phyloP scores from a whole-genome alignment of 2,113 vertebrate genomes.

The Aegotheles bennettii region DNA sequence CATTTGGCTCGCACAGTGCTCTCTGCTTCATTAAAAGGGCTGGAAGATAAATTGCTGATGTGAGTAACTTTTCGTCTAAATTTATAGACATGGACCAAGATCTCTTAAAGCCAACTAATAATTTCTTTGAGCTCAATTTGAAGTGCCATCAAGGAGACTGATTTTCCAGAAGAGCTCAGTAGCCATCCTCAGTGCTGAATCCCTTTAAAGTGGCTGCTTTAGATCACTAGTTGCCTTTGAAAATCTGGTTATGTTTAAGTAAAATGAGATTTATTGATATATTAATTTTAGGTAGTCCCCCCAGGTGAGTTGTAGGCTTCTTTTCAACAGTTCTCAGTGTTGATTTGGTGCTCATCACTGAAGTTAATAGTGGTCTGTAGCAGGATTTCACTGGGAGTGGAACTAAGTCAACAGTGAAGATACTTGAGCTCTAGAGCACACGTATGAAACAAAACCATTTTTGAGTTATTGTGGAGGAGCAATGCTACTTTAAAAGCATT shows the following conservation, averaged over 20 bases:
- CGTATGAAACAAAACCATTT: neutral
- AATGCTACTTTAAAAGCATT: neutral
- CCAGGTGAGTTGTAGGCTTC: neutral
- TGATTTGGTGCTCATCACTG: neutral
- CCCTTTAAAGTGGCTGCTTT: neutral
- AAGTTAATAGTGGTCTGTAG: neutral
- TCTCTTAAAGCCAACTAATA: neutral
- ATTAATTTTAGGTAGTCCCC: neutral
- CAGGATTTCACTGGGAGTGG: neutral
- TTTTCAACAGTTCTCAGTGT: rapidly evolving
- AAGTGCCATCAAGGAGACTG: neutral
- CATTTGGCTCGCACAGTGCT: neutral
- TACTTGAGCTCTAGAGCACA: neutral
- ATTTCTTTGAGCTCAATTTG: neutral
- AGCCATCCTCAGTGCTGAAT: neutral
- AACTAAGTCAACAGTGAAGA: neutral
- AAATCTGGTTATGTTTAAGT: neutral
- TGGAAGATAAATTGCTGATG: neutral
- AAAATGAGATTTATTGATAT: neutral
- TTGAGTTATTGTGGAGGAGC: neutral
- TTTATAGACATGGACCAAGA: neutral
- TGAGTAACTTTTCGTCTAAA: neutral
- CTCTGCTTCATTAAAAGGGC: neutral
- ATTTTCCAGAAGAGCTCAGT: neutral
- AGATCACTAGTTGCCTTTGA: neutral